Evolutionary conservation across 2,888 invertebrate genomes (phyloP), one percentile per base, ranked within the genome.

Genomic region (Cosmia pyralina): DNA sequence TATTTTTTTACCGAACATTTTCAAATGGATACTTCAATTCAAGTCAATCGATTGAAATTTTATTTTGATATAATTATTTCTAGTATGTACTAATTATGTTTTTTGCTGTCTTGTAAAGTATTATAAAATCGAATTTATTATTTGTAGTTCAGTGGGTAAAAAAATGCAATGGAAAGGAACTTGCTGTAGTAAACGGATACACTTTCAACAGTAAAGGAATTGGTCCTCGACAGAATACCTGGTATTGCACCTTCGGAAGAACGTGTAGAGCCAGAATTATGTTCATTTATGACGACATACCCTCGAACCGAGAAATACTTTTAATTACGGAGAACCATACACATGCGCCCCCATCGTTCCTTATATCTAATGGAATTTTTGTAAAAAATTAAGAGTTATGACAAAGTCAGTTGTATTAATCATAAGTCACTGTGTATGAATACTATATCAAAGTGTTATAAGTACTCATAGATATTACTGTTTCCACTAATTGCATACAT

Each of bases 121-220:
- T 58, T 15, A n/a, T n/a, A n/a, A 41, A 41, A 19, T n/a, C 0
- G 5, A 58, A n/a, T 28, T 28, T 22, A 46, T 17, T 38, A 38
- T 58, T 72, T 72, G 2, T 59, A 72, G 72, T 72, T 59, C 72
- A 72, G 19, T 72, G 72, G 72, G 59, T 72, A n/a, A 72, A 41
- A n/a, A 72, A 72, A 44, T 3, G 15, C 3, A 72, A 72, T 0
- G 72, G 72, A 4, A 72, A 50, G 4, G 72, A 72, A 8, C 73
- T 72, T 38, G 59, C 60, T 44, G 44, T 72, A 50, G 15, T 72
- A 22, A 72, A 72, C 4, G 72, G 72, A 19, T 72, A 72, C 44
- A 72, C 72, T 4, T 72, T 60, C 5, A 44, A 34, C 50, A 19
- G 50, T 44, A 59, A 60, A 52, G 34, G 19, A 3, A 11, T 22